A percentile compares a stretch with the other conserved stretches of the same genome.
These are phyloP conservation scores for Muscicapa comitata DNA, from an alignment of 2,797 vertebrate species.

Conservation along the genomic window DNA sequence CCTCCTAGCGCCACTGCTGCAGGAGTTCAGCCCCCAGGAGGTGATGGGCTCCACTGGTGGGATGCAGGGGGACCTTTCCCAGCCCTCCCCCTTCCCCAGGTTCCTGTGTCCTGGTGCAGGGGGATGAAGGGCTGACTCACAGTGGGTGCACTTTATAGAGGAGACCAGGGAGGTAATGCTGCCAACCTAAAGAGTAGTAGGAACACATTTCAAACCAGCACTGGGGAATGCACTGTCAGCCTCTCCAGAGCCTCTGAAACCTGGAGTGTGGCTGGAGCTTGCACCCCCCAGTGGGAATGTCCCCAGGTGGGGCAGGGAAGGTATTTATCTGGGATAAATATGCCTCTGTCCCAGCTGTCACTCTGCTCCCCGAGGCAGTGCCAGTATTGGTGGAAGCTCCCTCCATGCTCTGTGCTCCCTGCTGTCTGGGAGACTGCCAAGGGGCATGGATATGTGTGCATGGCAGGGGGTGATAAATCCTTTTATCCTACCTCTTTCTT, in stretches of 20 bases:
- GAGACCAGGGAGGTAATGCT: not conserved
- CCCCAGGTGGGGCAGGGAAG: not conserved
- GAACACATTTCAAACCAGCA: fast-evolving
- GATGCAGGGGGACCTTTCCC: not conserved
- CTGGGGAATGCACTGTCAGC: not conserved
- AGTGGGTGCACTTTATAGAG: not conserved
- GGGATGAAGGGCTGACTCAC: not conserved
- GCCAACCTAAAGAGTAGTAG: fast-evolving
- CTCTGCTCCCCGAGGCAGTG: fast-evolving
- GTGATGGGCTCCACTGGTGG: not conserved
- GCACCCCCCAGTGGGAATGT: not conserved
- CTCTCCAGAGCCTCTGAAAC: not conserved
- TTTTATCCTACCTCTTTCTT: constrained; percentile 5
- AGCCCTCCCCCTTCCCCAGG: not conserved
- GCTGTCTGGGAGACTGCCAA: not conserved
- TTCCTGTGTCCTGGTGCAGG: fast-evolving
- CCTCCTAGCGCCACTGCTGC: not conserved
- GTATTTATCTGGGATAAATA: not conserved
- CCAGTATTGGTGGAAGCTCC: not conserved
- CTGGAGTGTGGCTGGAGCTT: not conserved
- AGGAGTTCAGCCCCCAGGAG: not conserved
- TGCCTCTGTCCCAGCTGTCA: not conserved
- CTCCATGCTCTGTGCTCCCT: not conserved
- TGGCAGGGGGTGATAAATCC: not conserved
- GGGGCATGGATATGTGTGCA: not conserved